Percentiles rank a stretch among this genome's conserved stretches.
phyloP scores from a whole-genome alignment of 2,113 vertebrate genomes.

The Nycticebus coucang region DNA sequence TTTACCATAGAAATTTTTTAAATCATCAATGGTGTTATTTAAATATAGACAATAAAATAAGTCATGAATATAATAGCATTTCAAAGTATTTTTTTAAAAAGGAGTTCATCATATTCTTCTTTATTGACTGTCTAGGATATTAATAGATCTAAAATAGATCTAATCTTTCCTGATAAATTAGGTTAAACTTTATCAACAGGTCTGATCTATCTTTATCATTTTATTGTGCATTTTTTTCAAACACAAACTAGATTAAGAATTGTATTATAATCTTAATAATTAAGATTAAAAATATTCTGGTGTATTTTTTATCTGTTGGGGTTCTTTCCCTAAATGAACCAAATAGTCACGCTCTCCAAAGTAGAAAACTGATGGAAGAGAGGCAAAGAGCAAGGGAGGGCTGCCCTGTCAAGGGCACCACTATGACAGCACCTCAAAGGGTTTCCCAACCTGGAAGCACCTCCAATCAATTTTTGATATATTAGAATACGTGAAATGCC shows the following conservation, averaged over 20 bases:
- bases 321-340: constrained; percentile 31
- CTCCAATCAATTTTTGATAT: background rate
- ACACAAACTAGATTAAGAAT: background rate
- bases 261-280: background rate
- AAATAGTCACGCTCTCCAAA: constrained; percentile 35
- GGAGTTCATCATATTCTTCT: background rate
- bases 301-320: background rate
- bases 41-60: background rate
- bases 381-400: background rate
- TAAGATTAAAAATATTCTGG: background rate
- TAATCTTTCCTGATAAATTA: background rate
- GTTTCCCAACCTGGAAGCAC: background rate
- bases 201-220: background rate
- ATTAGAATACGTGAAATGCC: background rate
- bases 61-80: background rate
- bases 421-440: background rate
- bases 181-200: background rate
- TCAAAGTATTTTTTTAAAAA: background rate
- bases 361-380: constrained; percentile 18
- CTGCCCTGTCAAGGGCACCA: too few relatives aligned
- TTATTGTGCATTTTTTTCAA: constrained; percentile 16
- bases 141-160: background rate
- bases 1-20: background rate
- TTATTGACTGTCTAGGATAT: background rate
- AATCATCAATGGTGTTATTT: background rate